A percentile compares a stretch with the other conserved stretches of the same genome.
Conservation (phyloP, 2,113 vertebrate genomes). For the Etia nguti region DNA sequence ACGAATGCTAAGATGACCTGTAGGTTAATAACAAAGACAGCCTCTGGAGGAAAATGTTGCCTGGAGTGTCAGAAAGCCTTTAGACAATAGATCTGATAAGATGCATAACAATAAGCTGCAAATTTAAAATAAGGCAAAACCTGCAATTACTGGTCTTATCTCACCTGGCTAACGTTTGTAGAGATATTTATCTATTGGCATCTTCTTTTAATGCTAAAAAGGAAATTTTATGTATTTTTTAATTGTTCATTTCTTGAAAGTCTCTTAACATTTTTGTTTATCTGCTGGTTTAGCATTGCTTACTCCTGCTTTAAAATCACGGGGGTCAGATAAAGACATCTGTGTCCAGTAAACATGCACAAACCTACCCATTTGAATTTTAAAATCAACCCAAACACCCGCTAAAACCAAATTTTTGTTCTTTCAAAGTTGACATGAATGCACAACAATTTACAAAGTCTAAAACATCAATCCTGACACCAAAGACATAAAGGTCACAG, state of each 20-base stretch:
- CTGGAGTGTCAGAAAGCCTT: neutral
- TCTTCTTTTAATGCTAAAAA: neutral
- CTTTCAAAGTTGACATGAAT: neutral
- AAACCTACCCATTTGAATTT: neutral
- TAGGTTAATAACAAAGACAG: neutral
- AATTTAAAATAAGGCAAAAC: neutral
- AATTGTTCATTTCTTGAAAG: neutral
- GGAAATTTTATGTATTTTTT: rapidly evolving
- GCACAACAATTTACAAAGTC: rapidly evolving
- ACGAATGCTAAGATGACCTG: neutral
- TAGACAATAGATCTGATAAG: neutral
- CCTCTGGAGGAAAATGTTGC: neutral
- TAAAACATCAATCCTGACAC: neutral
- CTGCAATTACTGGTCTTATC: neutral
- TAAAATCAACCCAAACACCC: neutral
- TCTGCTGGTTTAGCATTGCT: neutral
- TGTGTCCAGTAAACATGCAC: neutral
- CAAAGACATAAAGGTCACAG: neutral
- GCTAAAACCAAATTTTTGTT: rapidly evolving
- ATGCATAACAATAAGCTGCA: neutral
- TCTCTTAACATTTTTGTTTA: neutral
- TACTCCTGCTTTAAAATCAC: neutral
- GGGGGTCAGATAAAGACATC: neutral
- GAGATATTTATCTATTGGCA: neutral
- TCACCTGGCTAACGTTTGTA: neutral